phyloP scores from a whole-genome alignment of 1,140 invertebrate species.

The Drosophila quadrilineata region DNA sequence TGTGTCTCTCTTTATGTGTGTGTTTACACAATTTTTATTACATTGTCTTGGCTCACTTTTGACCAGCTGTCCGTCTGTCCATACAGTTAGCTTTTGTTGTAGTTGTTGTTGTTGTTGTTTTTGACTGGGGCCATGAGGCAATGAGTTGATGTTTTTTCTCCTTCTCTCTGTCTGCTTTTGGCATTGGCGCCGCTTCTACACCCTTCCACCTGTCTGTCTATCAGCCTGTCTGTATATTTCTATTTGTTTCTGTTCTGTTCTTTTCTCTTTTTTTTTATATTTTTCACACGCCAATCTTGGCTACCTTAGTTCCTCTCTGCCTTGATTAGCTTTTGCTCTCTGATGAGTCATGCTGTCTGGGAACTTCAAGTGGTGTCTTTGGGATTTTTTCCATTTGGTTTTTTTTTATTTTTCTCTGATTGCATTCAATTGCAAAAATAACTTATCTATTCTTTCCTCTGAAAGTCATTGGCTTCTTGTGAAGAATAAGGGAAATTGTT shows the following conservation, averaged over 20 bases:
- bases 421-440: constrained; percentile 17
- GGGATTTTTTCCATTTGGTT: neutral
- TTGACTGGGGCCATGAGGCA: no score
- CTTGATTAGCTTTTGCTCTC: no score
- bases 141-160: no score
- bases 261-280: constrained; percentile 1
- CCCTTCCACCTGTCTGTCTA: no score
- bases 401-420: neutral
- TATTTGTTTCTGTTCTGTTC: constrained; percentile 4
- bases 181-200: no score
- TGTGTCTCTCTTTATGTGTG: neutral
- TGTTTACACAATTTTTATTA: no score
- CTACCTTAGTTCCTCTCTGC: no score
- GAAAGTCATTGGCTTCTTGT: constrained; percentile 4
- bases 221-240: constrained; percentile 17
- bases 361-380: neutral
- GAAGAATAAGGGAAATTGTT: neutral
- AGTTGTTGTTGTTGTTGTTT: no score
- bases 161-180: no score
- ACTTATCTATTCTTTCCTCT: neutral
- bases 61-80: neutral
- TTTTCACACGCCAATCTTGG: neutral
- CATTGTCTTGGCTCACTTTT: no score
- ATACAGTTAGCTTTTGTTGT: no score
- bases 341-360: constrained; percentile 33